A percentile compares a stretch with the other conserved stretches of the same genome.
Conservation (phyloP, 2,113 vertebrate species). For the Notiomystis cincta region DNA sequence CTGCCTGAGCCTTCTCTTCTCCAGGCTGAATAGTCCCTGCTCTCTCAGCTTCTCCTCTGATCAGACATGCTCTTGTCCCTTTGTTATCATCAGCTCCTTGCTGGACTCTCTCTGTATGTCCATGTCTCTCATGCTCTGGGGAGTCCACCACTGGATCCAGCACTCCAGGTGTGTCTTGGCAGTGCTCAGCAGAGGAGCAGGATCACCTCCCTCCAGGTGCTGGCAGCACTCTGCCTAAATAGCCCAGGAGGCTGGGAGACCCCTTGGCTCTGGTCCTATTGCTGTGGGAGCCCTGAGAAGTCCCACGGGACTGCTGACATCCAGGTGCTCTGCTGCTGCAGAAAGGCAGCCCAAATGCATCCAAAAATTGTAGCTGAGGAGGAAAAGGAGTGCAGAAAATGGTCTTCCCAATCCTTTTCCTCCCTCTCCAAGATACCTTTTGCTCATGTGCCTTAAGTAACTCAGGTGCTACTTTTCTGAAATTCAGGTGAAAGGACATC, state of each 20-base stretch:
- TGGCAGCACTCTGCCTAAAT: background rate
- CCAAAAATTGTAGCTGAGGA: background rate
- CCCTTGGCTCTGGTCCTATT: background rate
- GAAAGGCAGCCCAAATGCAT: background rate
- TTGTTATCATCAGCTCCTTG: background rate
- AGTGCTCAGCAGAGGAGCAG: background rate
- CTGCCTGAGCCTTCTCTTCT: background rate
- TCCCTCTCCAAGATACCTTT: background rate
- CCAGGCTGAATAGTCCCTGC: background rate
- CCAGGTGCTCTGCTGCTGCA: background rate
- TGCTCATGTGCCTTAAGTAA: background rate
- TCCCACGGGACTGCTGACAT: background rate
- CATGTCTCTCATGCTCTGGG: background rate
- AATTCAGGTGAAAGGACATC: background rate
- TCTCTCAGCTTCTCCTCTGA: background rate
- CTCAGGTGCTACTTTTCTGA: background rate
- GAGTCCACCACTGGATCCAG: background rate
- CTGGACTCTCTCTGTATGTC: background rate
- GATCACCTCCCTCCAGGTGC: background rate
- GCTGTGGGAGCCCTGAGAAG: background rate
- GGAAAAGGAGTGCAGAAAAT: background rate
- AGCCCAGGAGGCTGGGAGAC: background rate
- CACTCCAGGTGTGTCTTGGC: background rate
- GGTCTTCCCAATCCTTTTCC: background rate
- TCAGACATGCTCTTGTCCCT: background rate